phyloP scores from a whole-genome alignment of 1,140 invertebrate genomes.

The Coptotermes formosanus region DNA sequence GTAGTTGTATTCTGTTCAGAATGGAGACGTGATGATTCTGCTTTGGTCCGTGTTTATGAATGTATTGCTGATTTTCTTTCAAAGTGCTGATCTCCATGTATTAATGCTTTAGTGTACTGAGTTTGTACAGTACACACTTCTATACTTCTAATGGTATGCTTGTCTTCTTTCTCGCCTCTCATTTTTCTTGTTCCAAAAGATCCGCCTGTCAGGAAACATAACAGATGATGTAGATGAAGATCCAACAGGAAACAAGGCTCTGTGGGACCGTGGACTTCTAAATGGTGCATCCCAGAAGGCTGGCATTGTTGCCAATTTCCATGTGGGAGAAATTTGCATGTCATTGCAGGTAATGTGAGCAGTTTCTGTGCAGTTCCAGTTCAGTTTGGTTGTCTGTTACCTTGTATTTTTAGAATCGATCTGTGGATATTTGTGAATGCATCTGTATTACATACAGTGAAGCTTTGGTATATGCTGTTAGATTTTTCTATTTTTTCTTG shows the following conservation, averaged over 20 bases:
- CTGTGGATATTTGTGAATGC: too few species aligned
- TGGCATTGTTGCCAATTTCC: slow-evolving; percentile 88
- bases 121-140: background rate
- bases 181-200: slow-evolving; percentile 49
- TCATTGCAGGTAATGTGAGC: slow-evolving; percentile 60
- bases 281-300: slow-evolving; percentile 98
- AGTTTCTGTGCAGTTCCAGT: too few species aligned
- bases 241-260: slow-evolving; percentile 95
- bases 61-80: background rate
- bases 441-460: too few species aligned
- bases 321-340: slow-evolving; percentile 92
- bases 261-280: slow-evolving; percentile 96
- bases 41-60: slow-evolving; percentile 18
- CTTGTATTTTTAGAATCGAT: too few species aligned
- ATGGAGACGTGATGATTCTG: background rate
- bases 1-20: too few species aligned
- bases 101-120: background rate
- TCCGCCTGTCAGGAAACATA: slow-evolving; percentile 83
- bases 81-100: background rate
- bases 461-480: too few species aligned
- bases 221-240: slow-evolving; percentile 99
- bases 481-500: too few species aligned
- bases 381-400: too few species aligned
- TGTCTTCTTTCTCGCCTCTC: slow-evolving; percentile 35
- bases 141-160: background rate